phyloP scores from a whole-genome alignment of 2,113 vertebrate species.

The Ptilonorhynchus violaceus region DNA sequence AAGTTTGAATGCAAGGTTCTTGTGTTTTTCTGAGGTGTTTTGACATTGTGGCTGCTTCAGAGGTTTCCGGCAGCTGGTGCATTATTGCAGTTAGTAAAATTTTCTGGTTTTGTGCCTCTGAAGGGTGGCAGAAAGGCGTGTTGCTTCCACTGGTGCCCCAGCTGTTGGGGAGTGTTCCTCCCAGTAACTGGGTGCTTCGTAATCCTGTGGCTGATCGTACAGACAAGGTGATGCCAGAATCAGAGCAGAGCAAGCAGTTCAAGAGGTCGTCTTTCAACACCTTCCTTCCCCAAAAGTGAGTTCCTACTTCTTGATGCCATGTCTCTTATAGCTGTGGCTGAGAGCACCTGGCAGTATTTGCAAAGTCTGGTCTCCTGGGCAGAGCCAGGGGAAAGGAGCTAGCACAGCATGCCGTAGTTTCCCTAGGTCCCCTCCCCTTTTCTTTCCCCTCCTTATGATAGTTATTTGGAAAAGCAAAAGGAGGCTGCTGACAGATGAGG shows the following conservation, averaged over 20 bases:
- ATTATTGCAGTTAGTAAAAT: background rate
- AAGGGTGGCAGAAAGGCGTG: background rate
- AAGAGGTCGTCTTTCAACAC: background rate
- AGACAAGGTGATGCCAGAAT: background rate
- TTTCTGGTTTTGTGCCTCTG: background rate
- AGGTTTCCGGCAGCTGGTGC: background rate
- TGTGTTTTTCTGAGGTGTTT: background rate
- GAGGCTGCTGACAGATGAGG: background rate
- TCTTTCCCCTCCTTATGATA: background rate
- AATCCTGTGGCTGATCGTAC: background rate
- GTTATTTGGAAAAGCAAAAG: background rate
- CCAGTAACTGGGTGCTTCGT: background rate
- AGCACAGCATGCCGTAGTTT: background rate
- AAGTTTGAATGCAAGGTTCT: background rate
- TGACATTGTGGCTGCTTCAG: background rate
- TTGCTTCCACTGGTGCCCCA: background rate
- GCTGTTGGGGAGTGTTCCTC: background rate
- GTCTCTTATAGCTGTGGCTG: background rate
- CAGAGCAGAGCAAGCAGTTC: background rate
- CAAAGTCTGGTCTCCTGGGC: background rate
- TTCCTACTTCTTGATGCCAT: rapidly evolving
- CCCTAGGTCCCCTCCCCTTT: rapidly evolving
- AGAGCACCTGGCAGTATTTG: background rate
- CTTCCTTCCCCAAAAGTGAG: background rate
- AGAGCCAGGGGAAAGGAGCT: background rate